Base-by-base conservation (phyloP, 2,797 vertebrate genomes). In the Furcifer pardalis region DNA sequence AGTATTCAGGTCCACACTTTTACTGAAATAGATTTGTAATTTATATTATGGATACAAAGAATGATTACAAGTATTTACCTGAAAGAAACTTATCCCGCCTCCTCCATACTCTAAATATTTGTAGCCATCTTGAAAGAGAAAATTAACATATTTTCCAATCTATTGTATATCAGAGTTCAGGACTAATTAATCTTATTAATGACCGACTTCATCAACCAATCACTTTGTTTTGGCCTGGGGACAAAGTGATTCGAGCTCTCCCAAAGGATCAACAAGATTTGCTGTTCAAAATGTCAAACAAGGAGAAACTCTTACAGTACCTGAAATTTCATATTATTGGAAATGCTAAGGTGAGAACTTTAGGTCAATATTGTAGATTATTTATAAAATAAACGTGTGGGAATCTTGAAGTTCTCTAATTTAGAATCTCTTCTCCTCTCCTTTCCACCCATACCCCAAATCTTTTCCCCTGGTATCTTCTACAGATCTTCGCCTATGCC, bases 321-420 rank as follows among this genome's bases (percentile, higher is more conserved):
- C 91, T 99, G 77, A 97, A 97, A 94, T 98, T 97, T 91, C 98
- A 99, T 60, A 86, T 99, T n/a, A 81, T 99, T 82, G 95, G 93
- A 1, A 92, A 95, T 0, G 90, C 95, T 60, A 96, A 94, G 96
- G 98, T 98, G 89, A 89, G 85, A 49, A 12, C 19, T 72, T 5
- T n/a, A 17, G 65, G 7, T 7, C 0, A 17, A 66, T 8, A 27
- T 0, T 82, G 56, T 46, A 15, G 75, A 21, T 79, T 27, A 52
- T 49, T 32, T 63, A 59, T n/a, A 35, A 56, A 72, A 72, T 52
- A 69, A 7, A 1, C 0, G 12, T 19, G 7, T 10, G n/a, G 75
- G n/a, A 10, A 13, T 27, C 23, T 72, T 62, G 49, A 56, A 72
- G 32, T 49, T 71, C 8, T 44, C 25, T 73, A 73, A 79, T 30